A percentile compares a stretch with the other conserved stretches of the same genome.
These are phyloP conservation scores for Papilio xuthus DNA, from an alignment of 1,140 invertebrate species.

Conservation along the genomic window DNA sequence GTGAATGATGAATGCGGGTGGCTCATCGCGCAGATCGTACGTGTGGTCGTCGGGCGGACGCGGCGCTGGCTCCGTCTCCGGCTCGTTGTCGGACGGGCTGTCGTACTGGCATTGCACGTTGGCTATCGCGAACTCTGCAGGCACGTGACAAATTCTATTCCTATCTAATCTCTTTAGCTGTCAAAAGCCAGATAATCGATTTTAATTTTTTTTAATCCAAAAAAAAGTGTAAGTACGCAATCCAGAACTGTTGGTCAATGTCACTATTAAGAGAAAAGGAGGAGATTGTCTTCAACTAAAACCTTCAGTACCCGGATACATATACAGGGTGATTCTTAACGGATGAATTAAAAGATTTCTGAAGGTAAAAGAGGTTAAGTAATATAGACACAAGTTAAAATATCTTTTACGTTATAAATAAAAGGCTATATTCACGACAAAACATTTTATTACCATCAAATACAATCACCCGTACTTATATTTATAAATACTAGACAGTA, in stretches of 20 bases:
- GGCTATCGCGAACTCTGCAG: slow-evolving; percentile 82
- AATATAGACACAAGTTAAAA: too few species aligned
- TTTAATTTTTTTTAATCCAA: too few species aligned
- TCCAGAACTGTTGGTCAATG: too few species aligned
- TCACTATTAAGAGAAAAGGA: too few species aligned
- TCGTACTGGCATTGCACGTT: slow-evolving; percentile 84
- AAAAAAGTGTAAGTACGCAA: too few species aligned
- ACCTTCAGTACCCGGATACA: too few species aligned
- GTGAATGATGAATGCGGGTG: slow-evolving; percentile 78
- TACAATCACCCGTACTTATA: slow-evolving; percentile 50
- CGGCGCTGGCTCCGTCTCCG: slow-evolving; percentile 50
- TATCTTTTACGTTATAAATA: slow-evolving; percentile 17
- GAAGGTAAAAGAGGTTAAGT: too few species aligned
- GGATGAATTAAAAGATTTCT: too few species aligned
- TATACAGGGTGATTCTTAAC: too few species aligned
- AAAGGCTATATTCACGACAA: slow-evolving; percentile 47
- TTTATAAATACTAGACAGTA: slow-evolving; percentile 34
- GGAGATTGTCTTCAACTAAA: too few species aligned
- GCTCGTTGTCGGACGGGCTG: slow-evolving; percentile 62
- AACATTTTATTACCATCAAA: slow-evolving; percentile 49
- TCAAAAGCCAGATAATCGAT: too few species aligned
- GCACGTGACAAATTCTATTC: background rate
- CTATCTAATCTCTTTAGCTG: too few species aligned
- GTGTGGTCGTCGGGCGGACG: slow-evolving; percentile 68
- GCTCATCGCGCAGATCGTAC: slow-evolving; percentile 74